Evolutionary conservation across 1,140 invertebrate species (phyloP), one percentile per base, ranked within the genome.

Genomic region (Teleogryllus occipitalis): DNA sequence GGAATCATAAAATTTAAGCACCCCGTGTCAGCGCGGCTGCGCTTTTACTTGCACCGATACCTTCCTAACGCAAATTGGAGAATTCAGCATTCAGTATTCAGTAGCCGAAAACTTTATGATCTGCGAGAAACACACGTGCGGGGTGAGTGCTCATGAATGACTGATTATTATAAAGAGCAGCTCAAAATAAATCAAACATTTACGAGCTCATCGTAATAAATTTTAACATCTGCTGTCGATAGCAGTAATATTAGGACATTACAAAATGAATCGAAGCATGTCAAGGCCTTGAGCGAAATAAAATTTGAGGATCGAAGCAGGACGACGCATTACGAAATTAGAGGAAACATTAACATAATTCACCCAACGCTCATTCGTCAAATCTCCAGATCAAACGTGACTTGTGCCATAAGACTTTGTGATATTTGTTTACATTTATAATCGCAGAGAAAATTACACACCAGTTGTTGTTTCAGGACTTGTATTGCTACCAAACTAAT

Each of bases 381-480:
- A 65, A 18, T 14, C 27, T 14, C 10, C 10, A 65, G 54, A 65
- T 65, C 18, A 10, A 65, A 65, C 10, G 18, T 18, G 54, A 65
- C 54, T 65, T 10, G 18, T 65, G 54, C 54, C 54, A 18, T 14
- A 18, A 65, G 54, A 7, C 54, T 65, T 65, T 7, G 10, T 65
- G 54, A 65, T 65, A 65, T 65, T 65, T 65, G 54, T 65, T 65
- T 65, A 65, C 54, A 65, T 65, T 65, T 65, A 65, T 65, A 65
- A 65, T 65, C 54, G 7, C 54, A 7, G 54, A 65, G 54, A 65
- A 65, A 65, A 65, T 65, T 65, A 65, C 18, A 65, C 54, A 14
- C 54, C 54, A 14, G 54, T 65, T 65, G 54, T 18, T 65, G 54
- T 65, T 3, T 65, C 54, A 14, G 18, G 10, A 14, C 54, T 65